Evolutionary conservation across 35 echinoderm and acorn worm genomes (phyloP).

Genomic region (Stichopus chloronotus): DNA sequence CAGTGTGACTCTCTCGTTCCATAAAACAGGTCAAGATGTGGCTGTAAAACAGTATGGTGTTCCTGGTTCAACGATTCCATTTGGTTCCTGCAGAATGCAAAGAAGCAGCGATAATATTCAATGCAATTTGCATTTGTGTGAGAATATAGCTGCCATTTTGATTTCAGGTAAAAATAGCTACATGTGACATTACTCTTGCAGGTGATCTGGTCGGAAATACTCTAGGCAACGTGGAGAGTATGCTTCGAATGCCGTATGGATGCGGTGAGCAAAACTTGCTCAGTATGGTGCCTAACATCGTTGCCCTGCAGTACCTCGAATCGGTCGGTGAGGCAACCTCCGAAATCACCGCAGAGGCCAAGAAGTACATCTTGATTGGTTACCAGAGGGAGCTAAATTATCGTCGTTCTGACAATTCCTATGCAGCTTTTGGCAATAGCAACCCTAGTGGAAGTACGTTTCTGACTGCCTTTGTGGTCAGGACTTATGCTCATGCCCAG

Average conservation of each 20-base stretch:
- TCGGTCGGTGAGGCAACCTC: slow-evolving; percentile 45
- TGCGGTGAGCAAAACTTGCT: slow-evolving; percentile 95
- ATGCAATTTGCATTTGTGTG: too few species aligned
- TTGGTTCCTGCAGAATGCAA: too few species aligned
- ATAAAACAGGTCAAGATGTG: too few species aligned
- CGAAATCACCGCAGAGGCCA: slow-evolving; percentile 20
- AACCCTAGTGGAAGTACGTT: slow-evolving; percentile 53
- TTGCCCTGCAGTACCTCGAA: slow-evolving; percentile 71
- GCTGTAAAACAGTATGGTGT: too few species aligned
- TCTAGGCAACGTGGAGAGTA: slow-evolving; percentile 69
- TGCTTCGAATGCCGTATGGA: slow-evolving; percentile 75
- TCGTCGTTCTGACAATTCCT: slow-evolving; percentile 76
- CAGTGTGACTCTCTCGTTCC: too few species aligned
- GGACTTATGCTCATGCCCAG: slow-evolving; percentile 61
- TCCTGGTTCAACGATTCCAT: too few species aligned
- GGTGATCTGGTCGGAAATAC: slow-evolving; percentile 82
- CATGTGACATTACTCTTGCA: not conserved
- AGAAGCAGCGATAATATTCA: too few species aligned
- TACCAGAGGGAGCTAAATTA: slow-evolving; percentile 96
- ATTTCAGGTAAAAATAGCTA: too few species aligned
- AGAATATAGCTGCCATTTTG: too few species aligned
- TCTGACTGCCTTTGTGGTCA: slow-evolving; percentile 47
- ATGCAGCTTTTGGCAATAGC: slow-evolving; percentile 82
- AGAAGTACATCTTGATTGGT: slow-evolving; percentile 66
- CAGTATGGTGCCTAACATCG: slow-evolving; percentile 82